Evolutionary conservation across 2,113 vertebrate species (phyloP), one percentile per base, ranked within the genome.

Genomic region (Hypanus sabinus): DNA sequence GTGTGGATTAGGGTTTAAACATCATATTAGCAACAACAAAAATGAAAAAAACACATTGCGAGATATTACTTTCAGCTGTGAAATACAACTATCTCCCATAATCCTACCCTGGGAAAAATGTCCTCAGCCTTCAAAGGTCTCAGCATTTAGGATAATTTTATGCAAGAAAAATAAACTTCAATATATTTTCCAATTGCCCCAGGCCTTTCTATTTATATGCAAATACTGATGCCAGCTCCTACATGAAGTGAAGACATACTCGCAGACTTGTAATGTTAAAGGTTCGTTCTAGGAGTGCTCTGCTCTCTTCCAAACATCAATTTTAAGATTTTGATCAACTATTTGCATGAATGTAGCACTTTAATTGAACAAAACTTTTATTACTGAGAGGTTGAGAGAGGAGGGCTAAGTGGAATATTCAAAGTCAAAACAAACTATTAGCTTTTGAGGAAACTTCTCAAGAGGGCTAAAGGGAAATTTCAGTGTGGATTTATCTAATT

Each of bases 181-280:
- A 93, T 93, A 55, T 92, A 38, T 71, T 36, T 71, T 55, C 68
- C 85, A 33, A 11, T 93, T 46, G 91, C 91, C 38, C 71, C 36
- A 16, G 91, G 91, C 68, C 38, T 9, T 93, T 55, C 27, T 73
- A 93, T 93, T 93, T 93, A 55, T 93, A 93, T 93, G 70, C 68
- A 93, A 90, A 93, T 73, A 14, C 22, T 46, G 0, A 16, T 24
- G 33, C 38, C 70, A 73, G 38, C 91, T 24, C 68, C 22, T 18
- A 65, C 30, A 73, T 75, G 24, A 46, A 75, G 68, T 71, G 65
- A 62, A 36, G 62, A 93, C 46, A 46, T 75, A 24, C 68, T 93
- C 36, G 36, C 68, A 93, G 36, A 93, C 16, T 33, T 30, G 24
- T 38, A 93, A 73, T 27, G 70, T 93, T 46, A 4, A 71, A 46